Evolutionary conservation across 1,140 invertebrate genomes (phyloP).

Genomic region (Eumeta japonica): DNA sequence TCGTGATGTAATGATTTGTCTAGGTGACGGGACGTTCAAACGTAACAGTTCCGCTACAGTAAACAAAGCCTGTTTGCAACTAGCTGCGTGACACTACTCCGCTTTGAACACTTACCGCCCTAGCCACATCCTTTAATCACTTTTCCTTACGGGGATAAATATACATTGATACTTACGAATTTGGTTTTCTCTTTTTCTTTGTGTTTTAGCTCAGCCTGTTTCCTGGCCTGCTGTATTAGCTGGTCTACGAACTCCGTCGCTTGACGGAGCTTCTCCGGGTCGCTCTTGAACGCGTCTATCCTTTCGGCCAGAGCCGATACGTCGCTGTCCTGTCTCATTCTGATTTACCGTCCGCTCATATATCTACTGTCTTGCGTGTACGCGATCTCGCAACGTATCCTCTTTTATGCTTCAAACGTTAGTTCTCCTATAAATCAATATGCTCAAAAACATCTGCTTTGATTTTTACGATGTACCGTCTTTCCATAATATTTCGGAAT

Average conservation of each 20-base stretch:
- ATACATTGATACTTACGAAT: slow-evolving; percentile 56
- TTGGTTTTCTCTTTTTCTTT: slow-evolving; percentile 55
- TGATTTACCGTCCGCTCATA: too few species aligned
- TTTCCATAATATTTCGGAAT: too few species aligned
- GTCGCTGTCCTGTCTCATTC: slow-evolving; percentile 43
- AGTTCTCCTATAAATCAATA: too few species aligned
- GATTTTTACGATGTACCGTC: too few species aligned
- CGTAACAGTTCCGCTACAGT: too few species aligned
- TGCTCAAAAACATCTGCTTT: too few species aligned
- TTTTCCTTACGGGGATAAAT: slow-evolving; percentile 44
- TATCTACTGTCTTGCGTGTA: too few species aligned
- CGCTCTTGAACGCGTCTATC: slow-evolving; percentile 46
- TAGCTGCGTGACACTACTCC: slow-evolving; percentile 31
- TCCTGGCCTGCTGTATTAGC: slow-evolving; percentile 50
- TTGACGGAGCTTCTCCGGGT: slow-evolving; percentile 49
- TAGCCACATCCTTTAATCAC: slow-evolving; percentile 37
- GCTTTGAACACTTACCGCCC: slow-evolving; percentile 48
- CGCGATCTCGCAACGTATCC: too few species aligned
- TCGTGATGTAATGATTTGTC: too few species aligned
- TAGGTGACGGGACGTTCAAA: too few species aligned
- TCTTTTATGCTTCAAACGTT: too few species aligned
- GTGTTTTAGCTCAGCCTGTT: slow-evolving; percentile 50
- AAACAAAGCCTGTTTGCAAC: too few species aligned
- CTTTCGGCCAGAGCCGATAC: slow-evolving; percentile 32
- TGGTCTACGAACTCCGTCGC: slow-evolving; percentile 53